Evolutionary conservation across 2,113 vertebrate species (phyloP).

Genomic region (Monopterus albus): DNA sequence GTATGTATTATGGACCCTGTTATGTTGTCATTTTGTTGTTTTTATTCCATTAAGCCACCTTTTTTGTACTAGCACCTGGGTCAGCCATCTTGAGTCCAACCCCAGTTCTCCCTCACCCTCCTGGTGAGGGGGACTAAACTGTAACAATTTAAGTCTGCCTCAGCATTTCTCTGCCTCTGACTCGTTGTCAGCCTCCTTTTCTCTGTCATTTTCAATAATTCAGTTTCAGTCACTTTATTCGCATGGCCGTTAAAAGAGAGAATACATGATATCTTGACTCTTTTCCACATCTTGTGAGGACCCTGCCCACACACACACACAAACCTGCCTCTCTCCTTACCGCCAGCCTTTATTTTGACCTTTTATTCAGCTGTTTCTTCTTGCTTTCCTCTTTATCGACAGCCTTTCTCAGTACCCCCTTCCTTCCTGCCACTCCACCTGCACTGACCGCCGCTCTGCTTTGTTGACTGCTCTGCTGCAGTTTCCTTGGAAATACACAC

Average conservation of each 20-base stretch:
- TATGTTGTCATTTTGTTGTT: too few species aligned
- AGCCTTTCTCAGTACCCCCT: conserved; percentile 50
- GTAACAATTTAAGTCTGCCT: conserved; percentile 31
- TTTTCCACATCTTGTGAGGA: conserved; percentile 10
- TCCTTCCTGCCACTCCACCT: conserved; percentile 65
- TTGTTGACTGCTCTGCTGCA: conserved; percentile 33
- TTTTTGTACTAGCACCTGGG: too few species aligned
- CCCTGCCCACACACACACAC: not conserved
- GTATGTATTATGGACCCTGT: too few species aligned
- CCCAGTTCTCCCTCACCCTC: too few species aligned
- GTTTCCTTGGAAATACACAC: conserved; percentile 33
- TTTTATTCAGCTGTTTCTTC: conserved; percentile 60
- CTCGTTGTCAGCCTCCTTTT: conserved; percentile 17
- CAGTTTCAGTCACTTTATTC: conserved; percentile 53
- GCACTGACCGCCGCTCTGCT: conserved; percentile 45
- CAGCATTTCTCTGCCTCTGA: conserved; percentile 29
- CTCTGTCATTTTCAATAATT: conserved; percentile 49
- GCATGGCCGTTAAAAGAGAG: conserved; percentile 34
- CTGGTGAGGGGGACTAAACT: too few species aligned
- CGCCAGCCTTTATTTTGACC: conserved; percentile 53
- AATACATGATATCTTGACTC: conserved; percentile 36
- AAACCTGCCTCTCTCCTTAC: conserved; percentile 1
- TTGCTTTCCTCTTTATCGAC: conserved; percentile 43
- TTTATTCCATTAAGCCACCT: too few species aligned
- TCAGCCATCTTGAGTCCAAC: too few species aligned